These are phyloP conservation scores for Drosophila paucipuncta DNA, from an alignment of 2,888 invertebrate species.

Conservation along the genomic window DNA sequence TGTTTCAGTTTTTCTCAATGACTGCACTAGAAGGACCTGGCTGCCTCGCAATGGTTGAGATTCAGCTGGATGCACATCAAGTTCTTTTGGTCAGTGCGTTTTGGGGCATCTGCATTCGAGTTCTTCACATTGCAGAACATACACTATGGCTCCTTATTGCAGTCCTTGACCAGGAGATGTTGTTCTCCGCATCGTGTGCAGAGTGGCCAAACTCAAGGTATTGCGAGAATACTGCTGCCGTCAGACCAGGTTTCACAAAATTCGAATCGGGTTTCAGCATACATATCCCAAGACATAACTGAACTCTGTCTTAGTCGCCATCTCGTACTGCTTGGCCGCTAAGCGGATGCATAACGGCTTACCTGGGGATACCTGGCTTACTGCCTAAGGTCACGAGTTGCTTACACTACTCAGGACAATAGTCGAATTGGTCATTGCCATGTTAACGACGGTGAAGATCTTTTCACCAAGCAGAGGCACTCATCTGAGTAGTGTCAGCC, in stretches of 20 bases:
- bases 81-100: too few relatives aligned
- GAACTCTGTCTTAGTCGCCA: not conserved
- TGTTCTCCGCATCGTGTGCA: too few relatives aligned
- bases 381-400: not conserved
- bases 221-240: not conserved
- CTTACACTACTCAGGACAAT: not conserved
- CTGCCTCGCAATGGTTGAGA: too few relatives aligned
- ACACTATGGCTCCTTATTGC: too few relatives aligned
- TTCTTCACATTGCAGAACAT: too few relatives aligned
- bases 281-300: not conserved
- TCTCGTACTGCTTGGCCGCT: not conserved
- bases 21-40: too few relatives aligned
- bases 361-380: not conserved
- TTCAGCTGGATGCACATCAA: too few relatives aligned
- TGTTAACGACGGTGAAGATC: not conserved
- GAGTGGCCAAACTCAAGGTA: too few relatives aligned
- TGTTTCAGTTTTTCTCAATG: too few relatives aligned
- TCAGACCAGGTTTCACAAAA: not conserved
- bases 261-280: not conserved
- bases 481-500: not conserved
- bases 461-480: not conserved
- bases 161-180: too few relatives aligned
- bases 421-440: not conserved
- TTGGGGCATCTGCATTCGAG: too few relatives aligned
- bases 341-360: not conserved